A percentile compares a stretch with the other conserved stretches of the same genome.
Conservation (phyloP, 2,113 vertebrate species). For the Erythrocercus mccallii region DNA sequence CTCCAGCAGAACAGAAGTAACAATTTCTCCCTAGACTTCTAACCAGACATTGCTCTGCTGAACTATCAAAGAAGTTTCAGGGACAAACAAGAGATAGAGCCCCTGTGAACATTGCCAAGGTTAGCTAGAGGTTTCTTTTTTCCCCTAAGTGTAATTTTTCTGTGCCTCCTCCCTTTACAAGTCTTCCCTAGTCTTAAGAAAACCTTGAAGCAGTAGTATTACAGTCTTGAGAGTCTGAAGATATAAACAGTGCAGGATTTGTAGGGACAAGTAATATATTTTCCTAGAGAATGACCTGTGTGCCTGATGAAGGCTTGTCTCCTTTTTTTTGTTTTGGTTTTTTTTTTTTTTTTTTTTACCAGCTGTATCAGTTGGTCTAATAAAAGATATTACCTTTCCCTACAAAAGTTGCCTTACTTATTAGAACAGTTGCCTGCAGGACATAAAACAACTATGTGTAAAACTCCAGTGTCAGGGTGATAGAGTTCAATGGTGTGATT, state of each 20-base stretch:
- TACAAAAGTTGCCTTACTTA: not conserved
- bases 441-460: not conserved
- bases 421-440: not conserved
- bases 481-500: not conserved
- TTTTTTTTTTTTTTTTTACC: not conserved
- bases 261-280: not conserved
- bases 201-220: not conserved
- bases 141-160: not conserved
- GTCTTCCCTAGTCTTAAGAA: not conserved
- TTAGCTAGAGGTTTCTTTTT: not conserved
- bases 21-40: not conserved
- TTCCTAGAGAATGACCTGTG: not conserved
- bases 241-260: not conserved
- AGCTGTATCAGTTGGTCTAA: not conserved
- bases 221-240: not conserved
- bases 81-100: not conserved
- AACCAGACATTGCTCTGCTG: not conserved
- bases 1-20: not conserved
- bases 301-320: not conserved
- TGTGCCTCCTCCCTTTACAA: not conserved
- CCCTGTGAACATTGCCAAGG: not conserved
- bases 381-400: conserved; percentile 19
- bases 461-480: not conserved
- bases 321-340: not conserved
- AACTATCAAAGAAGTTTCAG: not conserved